phyloP scores from a whole-genome alignment of 2,797 vertebrate genomes.

The Nothura maculosa region DNA sequence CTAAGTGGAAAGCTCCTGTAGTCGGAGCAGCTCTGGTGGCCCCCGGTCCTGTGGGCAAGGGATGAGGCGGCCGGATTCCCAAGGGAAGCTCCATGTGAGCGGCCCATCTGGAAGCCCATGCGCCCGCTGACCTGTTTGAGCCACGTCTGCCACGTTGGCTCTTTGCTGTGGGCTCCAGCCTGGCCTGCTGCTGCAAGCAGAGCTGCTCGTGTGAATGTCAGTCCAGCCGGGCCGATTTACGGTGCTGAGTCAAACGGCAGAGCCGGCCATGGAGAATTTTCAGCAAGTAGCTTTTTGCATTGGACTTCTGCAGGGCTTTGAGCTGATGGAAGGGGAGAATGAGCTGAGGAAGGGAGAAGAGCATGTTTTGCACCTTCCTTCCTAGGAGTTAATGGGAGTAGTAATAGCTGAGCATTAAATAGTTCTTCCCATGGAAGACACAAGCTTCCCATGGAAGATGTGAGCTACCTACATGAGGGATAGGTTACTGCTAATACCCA shows the following conservation, averaged over 20 bases:
- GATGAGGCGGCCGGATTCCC: not conserved
- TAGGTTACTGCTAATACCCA: not conserved
- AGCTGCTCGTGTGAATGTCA: not conserved
- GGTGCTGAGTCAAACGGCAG: not conserved
- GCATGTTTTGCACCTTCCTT: not conserved
- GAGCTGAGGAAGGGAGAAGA: not conserved
- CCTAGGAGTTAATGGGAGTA: not conserved
- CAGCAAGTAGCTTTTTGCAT: not conserved
- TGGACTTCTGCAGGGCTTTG: not conserved
- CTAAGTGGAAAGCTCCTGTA: not conserved
- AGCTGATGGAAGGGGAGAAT: not conserved
- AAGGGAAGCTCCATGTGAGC: not conserved
- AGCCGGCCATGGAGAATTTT: not conserved
- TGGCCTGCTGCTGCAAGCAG: not conserved
- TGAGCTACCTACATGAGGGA: not conserved
- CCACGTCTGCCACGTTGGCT: not conserved
- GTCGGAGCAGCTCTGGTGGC: not conserved
- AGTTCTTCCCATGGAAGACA: not conserved
- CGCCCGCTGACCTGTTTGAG: not conserved
- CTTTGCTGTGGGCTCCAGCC: accelerated
- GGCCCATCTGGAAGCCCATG: not conserved
- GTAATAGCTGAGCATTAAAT: not conserved
- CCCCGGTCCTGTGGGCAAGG: not conserved
- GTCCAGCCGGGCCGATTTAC: not conserved
- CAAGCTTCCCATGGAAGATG: not conserved